Conservation (phyloP, 2,797 vertebrate species). For the Hoplostethus atlanticus region DNA sequence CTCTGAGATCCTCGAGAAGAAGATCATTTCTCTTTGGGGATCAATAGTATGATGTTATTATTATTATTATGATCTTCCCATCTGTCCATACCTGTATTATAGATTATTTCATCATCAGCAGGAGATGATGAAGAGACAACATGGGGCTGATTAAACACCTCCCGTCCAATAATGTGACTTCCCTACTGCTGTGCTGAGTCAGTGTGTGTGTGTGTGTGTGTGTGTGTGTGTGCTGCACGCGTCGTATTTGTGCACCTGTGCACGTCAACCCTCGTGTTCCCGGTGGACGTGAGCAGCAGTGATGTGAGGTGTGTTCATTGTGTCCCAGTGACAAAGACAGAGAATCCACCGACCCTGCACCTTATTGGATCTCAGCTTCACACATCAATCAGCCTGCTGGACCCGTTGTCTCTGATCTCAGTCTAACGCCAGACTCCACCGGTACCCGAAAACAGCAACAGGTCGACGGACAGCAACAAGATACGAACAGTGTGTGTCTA, state of each 20-base stretch:
- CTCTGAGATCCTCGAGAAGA: too few relatives aligned
- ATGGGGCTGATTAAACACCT: slow-evolving; percentile 74
- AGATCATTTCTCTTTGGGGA: slow-evolving; percentile 25
- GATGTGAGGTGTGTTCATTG: slow-evolving; percentile 64
- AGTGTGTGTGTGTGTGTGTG: not conserved
- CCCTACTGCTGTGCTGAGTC: slow-evolving; percentile 28
- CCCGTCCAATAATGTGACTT: slow-evolving; percentile 63
- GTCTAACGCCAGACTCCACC: slow-evolving; percentile 2
- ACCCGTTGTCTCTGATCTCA: slow-evolving; percentile 28
- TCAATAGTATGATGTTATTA: slow-evolving; percentile 48
- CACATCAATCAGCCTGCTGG: slow-evolving; percentile 59
- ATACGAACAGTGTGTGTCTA: not conserved
- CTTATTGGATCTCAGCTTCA: slow-evolving; percentile 58
- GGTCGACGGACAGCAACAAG: not conserved
- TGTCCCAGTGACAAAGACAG: slow-evolving; percentile 53
- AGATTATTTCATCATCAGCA: slow-evolving; percentile 70
- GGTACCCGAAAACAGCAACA: not conserved
- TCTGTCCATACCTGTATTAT: slow-evolving; percentile 19
- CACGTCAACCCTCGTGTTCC: slow-evolving; percentile 35
- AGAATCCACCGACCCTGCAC: slow-evolving; percentile 47
- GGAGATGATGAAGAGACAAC: slow-evolving; percentile 76
- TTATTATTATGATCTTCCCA: slow-evolving; percentile 51
- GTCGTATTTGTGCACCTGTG: slow-evolving; percentile 26
- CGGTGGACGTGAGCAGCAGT: slow-evolving; percentile 22
- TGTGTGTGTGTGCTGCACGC: not conserved